Percentiles rank a stretch among this genome's conserved stretches.
Evolutionary conservation across 1,140 invertebrate genomes (phyloP).

Genomic region (Armadillidium nasatum): DNA sequence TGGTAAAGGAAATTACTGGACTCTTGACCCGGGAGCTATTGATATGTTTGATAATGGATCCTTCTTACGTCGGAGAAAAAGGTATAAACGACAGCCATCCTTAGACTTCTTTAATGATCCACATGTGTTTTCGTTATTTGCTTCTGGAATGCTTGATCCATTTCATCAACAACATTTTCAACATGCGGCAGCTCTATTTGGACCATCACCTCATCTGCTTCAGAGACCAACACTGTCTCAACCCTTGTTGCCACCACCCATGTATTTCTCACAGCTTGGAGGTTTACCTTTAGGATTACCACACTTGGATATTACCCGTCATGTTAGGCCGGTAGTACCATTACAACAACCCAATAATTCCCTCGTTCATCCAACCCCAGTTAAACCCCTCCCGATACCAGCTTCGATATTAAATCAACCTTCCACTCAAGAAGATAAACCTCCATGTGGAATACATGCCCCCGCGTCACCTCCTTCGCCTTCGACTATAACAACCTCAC

Average conservation of each 20-base stretch:
- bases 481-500: slow-evolving; percentile 22
- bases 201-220: slow-evolving; percentile 43
- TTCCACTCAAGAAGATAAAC: slow-evolving; percentile 27
- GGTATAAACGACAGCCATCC: slow-evolving; percentile 82
- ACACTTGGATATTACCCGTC: slow-evolving; percentile 40
- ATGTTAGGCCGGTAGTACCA: slow-evolving; percentile 37
- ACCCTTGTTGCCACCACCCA: slow-evolving; percentile 50
- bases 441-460: slow-evolving; percentile 27
- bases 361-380: slow-evolving; percentile 51
- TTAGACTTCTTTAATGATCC: slow-evolving; percentile 46
- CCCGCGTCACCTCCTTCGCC: slow-evolving; percentile 33
- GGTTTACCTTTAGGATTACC: slow-evolving; percentile 45
- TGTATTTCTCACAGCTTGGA: slow-evolving; percentile 50
- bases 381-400: slow-evolving; percentile 47
- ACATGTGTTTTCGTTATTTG: slow-evolving; percentile 42
- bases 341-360: slow-evolving; percentile 46
- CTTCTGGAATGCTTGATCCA: slow-evolving; percentile 39
- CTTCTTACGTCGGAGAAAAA: slow-evolving; percentile 87
- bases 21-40: slow-evolving; percentile 89
- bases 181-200: slow-evolving; percentile 37
- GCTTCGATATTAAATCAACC: slow-evolving; percentile 47
- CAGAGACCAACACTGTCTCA: slow-evolving; percentile 45
- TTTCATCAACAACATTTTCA: slow-evolving; percentile 46
- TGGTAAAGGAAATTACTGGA: slow-evolving; percentile 99
- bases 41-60: slow-evolving; percentile 99